A percentile compares a stretch with the other conserved stretches of the same genome.
Evolutionary conservation across 2,888 invertebrate genomes (phyloP).

Genomic region (Geotrupes spiniger): DNA sequence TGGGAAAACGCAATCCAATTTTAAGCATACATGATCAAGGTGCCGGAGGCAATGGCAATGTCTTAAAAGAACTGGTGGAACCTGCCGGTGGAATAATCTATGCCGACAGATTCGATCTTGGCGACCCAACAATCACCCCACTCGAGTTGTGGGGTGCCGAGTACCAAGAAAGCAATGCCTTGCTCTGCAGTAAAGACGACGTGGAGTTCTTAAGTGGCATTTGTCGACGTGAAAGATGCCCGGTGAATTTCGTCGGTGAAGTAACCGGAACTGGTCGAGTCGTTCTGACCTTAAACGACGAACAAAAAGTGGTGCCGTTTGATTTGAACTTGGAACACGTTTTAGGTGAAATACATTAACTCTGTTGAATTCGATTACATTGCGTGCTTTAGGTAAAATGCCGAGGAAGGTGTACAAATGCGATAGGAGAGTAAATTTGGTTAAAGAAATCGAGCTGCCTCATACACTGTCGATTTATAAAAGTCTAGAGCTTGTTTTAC

Average conservation of each 20-base stretch:
- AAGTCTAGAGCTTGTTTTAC: constrained; percentile 75
- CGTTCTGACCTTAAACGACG: constrained; percentile 64
- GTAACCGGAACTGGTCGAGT: constrained; percentile 83
- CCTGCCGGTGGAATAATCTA: constrained; percentile 91
- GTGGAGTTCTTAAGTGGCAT: constrained; percentile 64
- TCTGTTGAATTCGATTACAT: too few species aligned
- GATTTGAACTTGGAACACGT: constrained; percentile 87
- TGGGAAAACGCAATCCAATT: constrained; percentile 80
- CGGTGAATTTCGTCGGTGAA: constrained; percentile 88
- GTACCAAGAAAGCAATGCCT: constrained; percentile 94
- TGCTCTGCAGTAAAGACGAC: constrained; percentile 72
- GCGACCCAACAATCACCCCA: constrained; percentile 91
- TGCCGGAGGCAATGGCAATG: constrained; percentile 98
- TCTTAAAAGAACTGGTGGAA: constrained; percentile 93
- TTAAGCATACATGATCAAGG: constrained; percentile 97
- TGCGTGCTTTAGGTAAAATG: constrained; percentile 73
- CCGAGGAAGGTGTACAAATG: constrained; percentile 67
- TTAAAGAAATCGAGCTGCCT: constrained; percentile 41
- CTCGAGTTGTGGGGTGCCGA: constrained; percentile 98
- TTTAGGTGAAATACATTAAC: too few species aligned
- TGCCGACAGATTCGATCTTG: constrained; percentile 81
- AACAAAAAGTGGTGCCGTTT: constrained; percentile 66
- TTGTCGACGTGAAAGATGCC: constrained; percentile 85
- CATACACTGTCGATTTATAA: constrained; percentile 63
- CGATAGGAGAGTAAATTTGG: constrained; percentile 37